These are phyloP conservation scores for Gadopsis bispinosus DNA, from an alignment of 2,797 vertebrate species.

Conservation along the genomic window DNA sequence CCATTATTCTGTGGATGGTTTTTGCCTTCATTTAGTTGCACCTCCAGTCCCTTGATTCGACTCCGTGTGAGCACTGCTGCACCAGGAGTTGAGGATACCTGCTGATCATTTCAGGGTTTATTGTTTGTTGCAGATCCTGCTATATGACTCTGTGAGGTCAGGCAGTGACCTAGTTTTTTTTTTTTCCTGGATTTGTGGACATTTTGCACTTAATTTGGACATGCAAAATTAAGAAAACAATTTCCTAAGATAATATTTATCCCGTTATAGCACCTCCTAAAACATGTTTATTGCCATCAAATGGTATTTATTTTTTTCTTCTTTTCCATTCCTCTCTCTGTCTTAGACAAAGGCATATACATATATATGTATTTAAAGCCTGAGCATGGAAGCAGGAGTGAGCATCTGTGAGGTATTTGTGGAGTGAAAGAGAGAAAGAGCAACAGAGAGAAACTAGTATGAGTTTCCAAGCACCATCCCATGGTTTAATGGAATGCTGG, in stretches of 20 bases:
- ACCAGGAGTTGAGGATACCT: constrained; percentile 4
- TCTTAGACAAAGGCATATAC: constrained; percentile 42
- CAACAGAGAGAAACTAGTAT: constrained; percentile 73
- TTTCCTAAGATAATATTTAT: constrained; percentile 53
- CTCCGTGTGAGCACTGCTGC: background rate
- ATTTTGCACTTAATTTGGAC: constrained; percentile 11
- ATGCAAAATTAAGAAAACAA: constrained; percentile 29
- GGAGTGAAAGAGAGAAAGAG: constrained; percentile 63
- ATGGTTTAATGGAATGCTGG: constrained; percentile 81
- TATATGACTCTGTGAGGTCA: constrained; percentile 30
- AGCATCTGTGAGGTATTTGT: constrained; percentile 86
- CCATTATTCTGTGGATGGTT: background rate
- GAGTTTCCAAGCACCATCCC: constrained; percentile 79
- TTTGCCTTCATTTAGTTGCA: background rate
- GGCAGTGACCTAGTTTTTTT: constrained; percentile 24
- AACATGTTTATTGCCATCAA: constrained; percentile 66
- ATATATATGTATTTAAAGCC: constrained; percentile 27
- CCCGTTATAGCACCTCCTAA: constrained; percentile 56
- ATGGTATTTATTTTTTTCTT: constrained; percentile 48
- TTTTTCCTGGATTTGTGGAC: constrained; percentile 18
- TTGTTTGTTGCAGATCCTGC: constrained; percentile 18
- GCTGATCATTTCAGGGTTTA: constrained; percentile 17
- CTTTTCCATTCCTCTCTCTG: constrained; percentile 30
- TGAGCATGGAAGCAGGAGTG: constrained; percentile 45
- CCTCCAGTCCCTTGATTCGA: background rate